Evolutionary conservation across 2,888 invertebrate species (phyloP), one percentile per base, ranked within the genome.

Genomic region (Galeruca laticollis): DNA sequence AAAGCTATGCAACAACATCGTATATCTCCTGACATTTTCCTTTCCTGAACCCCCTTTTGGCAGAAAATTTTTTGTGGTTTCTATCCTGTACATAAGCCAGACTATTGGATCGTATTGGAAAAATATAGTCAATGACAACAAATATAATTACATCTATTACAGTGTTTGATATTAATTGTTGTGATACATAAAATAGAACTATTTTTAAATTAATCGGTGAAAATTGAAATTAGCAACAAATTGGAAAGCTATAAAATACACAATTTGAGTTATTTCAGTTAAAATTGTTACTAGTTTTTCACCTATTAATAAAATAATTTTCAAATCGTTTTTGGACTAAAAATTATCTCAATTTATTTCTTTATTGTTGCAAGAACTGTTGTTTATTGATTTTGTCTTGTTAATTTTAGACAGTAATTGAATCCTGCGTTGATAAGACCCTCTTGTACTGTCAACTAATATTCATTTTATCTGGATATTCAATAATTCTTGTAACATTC

Each of bases 401-500:
- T 26, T 26, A 26, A 26, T 26, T 26, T 26, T 26, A 5, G 26
- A 5, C 26, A 26, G 26, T 5, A 26, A 6, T 26, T 26, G 26
- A 5, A 5, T 26, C 26, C 26, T 26, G 3, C n/a, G n/a, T n/a
- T n/a, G n/a, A n/a, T n/a, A n/a, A n/a, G n/a, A n/a, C n/a, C n/a
- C n/a, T n/a, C n/a, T n/a, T n/a, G n/a, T n/a, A n/a, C n/a, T 26
- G 26, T 26, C 26, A 26, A 26, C 26, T 26, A 26, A 21, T 18
- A 10, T 15, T 10, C 52, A 21, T 54, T 61, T 40, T 68, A 60
- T 2, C 11, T 20, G 10, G 9, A 20, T 68, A 64, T 65, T 43
- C 68, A 57, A 65, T 59, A 57, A 65, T 61, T 68, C 54, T 61
- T 49, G 60, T 51, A 60, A 57, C 60, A 71, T 65, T 52, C 52